Base-by-base conservation (phyloP, 2,113 vertebrate species). In the Brachyhypopomus gauderio region DNA sequence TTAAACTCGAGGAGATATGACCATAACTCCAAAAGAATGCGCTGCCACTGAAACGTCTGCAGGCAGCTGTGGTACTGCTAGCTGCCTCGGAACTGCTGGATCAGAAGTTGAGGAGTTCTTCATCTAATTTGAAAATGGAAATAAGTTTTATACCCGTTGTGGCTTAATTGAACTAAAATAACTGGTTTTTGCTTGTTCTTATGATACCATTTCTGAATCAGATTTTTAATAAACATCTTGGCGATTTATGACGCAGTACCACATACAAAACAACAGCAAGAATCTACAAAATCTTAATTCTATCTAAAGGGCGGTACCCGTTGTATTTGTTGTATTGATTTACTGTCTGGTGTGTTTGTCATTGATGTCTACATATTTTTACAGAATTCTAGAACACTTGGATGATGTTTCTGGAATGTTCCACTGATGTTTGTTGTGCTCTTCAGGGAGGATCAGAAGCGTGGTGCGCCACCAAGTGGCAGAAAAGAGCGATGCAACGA, bases 401-500 rank as follows among this genome's bases (percentile, higher is more conserved):
- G 30, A 23, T 0, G 14, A 69, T 34, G 14, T 19, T 70, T 78
- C 34, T 2, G 14, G n/a, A 60, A 71, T 20, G 27, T 25, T 41
- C 38, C 9, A 16, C 41, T 41, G 58, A 70, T 64, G 27, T 64
- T 19, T n/a, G 52, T 38, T 80, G 27, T 78, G 58, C 11, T 80
- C 30, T 82, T 25, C 48, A 72, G 71, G 45, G 86, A 84, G 72
- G 79, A 86, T 6, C 93, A 93, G 89, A 96, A 95, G 84, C 92
- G 90, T 82, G 92, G 92, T 27, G 88, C 91, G 77, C 92, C 93
- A 75, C 93, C 93, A 4, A 90, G 93, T 80, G 93, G 90, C 27
- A 89, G 93, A 48, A 87, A 86, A 67, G 74, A 71, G 16, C 58
- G 23, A 41, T 58, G 27, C 0, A 88, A 92, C 2, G 93, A 95